Conservation (phyloP, 2,113 vertebrate species). For the Vimba vimba region DNA sequence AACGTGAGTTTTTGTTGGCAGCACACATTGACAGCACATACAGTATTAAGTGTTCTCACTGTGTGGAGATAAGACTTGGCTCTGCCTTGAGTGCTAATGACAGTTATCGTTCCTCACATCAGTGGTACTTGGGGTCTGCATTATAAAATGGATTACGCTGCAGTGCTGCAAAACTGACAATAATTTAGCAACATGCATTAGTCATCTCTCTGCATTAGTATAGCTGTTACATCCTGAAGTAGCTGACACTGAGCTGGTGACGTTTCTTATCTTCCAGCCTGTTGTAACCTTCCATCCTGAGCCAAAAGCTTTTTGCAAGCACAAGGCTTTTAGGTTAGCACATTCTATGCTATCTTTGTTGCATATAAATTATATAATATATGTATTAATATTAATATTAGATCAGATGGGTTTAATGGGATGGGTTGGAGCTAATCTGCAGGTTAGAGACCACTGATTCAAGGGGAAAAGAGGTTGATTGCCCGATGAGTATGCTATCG, state of each 20-base stretch:
- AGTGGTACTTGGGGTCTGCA: not conserved
- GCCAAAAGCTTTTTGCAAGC: not conserved
- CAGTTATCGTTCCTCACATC: slow-evolving; percentile 7
- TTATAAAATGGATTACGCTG: not conserved
- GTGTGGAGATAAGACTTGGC: slow-evolving; percentile 17
- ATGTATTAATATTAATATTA: too few relatives aligned
- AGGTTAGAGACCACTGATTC: too few relatives aligned
- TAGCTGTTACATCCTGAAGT: not conserved
- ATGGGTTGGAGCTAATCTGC: too few relatives aligned
- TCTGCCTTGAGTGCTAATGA: slow-evolving; percentile 2
- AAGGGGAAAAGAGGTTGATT: too few relatives aligned
- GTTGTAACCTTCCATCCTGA: not conserved
- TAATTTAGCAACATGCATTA: not conserved
- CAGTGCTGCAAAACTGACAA: not conserved
- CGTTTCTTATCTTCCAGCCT: not conserved
- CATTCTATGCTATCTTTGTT: not conserved
- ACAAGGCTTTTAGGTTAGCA: not conserved
- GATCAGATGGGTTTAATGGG: too few relatives aligned
- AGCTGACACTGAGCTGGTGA: not conserved
- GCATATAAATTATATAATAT: not conserved
- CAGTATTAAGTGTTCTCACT: not conserved
- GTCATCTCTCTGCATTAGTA: not conserved
- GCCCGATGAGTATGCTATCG: too few relatives aligned
- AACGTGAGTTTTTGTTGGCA: not conserved
- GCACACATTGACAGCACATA: not conserved